Evolutionary conservation across 2,113 vertebrate genomes (phyloP), one percentile per base, ranked within the genome.

Genomic region (Centropus bengalensis): DNA sequence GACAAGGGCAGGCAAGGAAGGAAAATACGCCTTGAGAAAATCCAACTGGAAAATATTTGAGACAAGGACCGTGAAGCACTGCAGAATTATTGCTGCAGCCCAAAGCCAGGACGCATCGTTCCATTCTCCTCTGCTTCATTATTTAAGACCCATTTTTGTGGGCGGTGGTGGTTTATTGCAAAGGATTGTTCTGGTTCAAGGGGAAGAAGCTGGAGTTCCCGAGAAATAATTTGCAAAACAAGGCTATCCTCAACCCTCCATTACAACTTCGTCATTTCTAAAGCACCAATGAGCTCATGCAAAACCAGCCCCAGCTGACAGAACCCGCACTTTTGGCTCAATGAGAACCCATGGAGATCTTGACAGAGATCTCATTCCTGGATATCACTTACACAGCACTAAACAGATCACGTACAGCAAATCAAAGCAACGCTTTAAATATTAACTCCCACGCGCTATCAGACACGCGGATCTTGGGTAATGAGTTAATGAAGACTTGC

Each of bases 151-250:
- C 73, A 2, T 11, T 69, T 59, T 66, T 18, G 89, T 67, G 88
- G 74, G 82, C 3, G 89, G 1, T 56, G 82, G 0, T 85, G 67
- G 67, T 67, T 47, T 68, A 63, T 30, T 55, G 75, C 87, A 40
- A 54, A 82, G 84, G 70, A 85, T 85, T 94, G 84, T 82, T 94
- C 84, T 85, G 81, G 63, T 85, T 55, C 38, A 16, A 47, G 76
- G 33, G 22, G 40, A 88, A 77, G 70, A 59, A 56, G 77, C 70
- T 45, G 17, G 42, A 88, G 52, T 18, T 88, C 51, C 82, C 15
- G 9, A 82, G 42, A 86, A 91, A 74, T 56, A 17, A 91, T 59
- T 30, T 83, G 85, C 73, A 64, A 86, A 88, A 88, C 82, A 38
- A 73, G 36, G 5, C 54, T n/a, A n/a, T 55, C 79, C 45, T 40